phyloP scores from a whole-genome alignment of 2,113 vertebrate species.

The Oostethus manadensis region DNA sequence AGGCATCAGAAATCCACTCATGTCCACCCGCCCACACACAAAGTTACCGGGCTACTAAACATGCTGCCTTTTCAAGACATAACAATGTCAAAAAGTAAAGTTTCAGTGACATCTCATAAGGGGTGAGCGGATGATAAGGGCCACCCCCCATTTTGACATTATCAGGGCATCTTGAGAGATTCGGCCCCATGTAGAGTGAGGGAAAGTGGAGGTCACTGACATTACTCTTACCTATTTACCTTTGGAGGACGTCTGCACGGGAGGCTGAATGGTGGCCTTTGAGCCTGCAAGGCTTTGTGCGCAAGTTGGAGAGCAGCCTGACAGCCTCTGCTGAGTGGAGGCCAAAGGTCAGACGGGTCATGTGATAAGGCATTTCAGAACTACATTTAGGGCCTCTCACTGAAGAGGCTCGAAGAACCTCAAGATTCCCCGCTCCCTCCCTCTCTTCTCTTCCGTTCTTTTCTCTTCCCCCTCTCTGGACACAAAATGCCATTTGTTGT shows the following conservation, averaged over 20 bases:
- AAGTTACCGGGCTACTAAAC: conserved; percentile 27
- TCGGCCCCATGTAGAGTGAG: conserved; percentile 51
- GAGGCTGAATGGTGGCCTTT: conserved; percentile 61
- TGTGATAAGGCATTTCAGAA: conserved; percentile 69
- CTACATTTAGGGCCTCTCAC: conserved; percentile 46
- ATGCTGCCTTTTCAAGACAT: neutral
- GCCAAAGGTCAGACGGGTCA: conserved; percentile 66
- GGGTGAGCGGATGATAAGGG: conserved; percentile 28
- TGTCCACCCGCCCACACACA: conserved; percentile 34
- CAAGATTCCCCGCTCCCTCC: conserved; percentile 12
- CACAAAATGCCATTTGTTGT: conserved; percentile 87
- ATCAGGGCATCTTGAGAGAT: conserved; percentile 68
- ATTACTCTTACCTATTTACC: conserved; percentile 72
- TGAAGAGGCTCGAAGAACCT: conserved; percentile 56
- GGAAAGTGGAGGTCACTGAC: conserved; percentile 69
- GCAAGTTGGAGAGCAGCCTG: conserved; percentile 45
- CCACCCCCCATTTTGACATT: conserved; percentile 55
- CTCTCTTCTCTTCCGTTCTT: conserved; percentile 33
- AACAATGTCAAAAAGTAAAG: conserved; percentile 10
- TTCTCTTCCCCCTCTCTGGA: conserved; percentile 42
- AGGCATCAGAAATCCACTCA: conserved; percentile 60
- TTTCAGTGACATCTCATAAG: conserved; percentile 16
- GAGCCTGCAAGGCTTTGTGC: conserved; percentile 53
- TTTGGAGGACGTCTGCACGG: conserved; percentile 41
- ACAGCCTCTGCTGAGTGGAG: conserved; percentile 53